Conservation (phyloP, 2,113 vertebrate species). For the Nematolebias whitei region DNA sequence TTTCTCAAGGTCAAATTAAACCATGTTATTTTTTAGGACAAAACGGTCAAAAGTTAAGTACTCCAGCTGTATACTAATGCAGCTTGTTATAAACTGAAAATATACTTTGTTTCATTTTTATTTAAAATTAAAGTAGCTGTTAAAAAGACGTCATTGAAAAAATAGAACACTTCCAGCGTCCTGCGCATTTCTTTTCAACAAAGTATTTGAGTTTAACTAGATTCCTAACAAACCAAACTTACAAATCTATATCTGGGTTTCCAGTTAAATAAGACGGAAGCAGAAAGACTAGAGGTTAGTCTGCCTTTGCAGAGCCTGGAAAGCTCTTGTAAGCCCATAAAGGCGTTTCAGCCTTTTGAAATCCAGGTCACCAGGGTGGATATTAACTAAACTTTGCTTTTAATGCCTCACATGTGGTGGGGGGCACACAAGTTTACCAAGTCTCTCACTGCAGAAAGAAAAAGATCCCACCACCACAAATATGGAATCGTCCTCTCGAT, state of each 20-base stretch:
- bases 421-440: conserved; percentile 54
- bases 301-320: conserved; percentile 52
- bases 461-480: conserved; percentile 32
- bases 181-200: no score
- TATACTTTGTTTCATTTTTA: neutral
- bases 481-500: conserved; percentile 15
- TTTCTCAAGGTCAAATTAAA: neutral
- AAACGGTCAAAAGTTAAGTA: neutral
- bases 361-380: conserved; percentile 64
- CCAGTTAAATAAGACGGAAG: conserved; percentile 64
- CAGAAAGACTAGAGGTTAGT: conserved; percentile 48
- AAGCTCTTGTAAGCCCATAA: conserved; percentile 58
- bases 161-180: neutral
- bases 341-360: conserved; percentile 42
- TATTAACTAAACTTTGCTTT: conserved; percentile 67
- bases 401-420: conserved; percentile 71
- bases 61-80: neutral
- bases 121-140: neutral
- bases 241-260: conserved; percentile 52
- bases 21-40: neutral
- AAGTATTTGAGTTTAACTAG: neutral
- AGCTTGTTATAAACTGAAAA: neutral
- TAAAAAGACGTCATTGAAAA: neutral
- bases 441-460: conserved; percentile 30
- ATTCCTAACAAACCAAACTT: conserved; percentile 36